These are phyloP conservation scores for Microcaecilia unicolor DNA, from an alignment of 2,797 vertebrate genomes.

Conservation along the genomic window DNA sequence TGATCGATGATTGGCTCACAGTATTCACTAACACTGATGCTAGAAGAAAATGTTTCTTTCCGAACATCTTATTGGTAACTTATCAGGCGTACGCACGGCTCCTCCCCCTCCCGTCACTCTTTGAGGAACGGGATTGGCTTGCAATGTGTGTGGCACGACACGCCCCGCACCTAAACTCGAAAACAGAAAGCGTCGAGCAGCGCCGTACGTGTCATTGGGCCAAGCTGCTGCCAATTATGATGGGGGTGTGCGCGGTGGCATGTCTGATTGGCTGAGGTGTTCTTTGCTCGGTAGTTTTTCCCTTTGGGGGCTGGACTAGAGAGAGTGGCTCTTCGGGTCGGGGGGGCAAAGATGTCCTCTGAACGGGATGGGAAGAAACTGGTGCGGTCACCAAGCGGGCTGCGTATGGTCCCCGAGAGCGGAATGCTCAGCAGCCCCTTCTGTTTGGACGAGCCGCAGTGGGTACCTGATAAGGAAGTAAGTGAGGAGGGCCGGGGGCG, in stretches of 20 bases:
- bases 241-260: neutral
- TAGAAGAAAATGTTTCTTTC: no score
- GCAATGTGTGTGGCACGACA: no score
- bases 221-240: neutral
- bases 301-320: neutral
- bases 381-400: constrained; percentile 88
- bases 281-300: fast-evolving
- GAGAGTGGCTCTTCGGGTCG: neutral
- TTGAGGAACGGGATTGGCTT: no score
- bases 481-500: neutral
- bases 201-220: neutral
- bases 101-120: no score
- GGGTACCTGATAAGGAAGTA: constrained; percentile 96
- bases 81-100: no score
- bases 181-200: fast-evolving
- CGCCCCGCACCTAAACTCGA: constrained; percentile 1
- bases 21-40: no score
- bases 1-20: no score
- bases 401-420: constrained; percentile 90
- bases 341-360: constrained; percentile 57
- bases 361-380: constrained; percentile 84
- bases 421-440: constrained; percentile 84
- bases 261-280: fast-evolving
- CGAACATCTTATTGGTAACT: neutral
- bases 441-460: constrained; percentile 82